Base-by-base conservation (phyloP, 2,888 invertebrate genomes). In the Emmelina monodactyla region DNA sequence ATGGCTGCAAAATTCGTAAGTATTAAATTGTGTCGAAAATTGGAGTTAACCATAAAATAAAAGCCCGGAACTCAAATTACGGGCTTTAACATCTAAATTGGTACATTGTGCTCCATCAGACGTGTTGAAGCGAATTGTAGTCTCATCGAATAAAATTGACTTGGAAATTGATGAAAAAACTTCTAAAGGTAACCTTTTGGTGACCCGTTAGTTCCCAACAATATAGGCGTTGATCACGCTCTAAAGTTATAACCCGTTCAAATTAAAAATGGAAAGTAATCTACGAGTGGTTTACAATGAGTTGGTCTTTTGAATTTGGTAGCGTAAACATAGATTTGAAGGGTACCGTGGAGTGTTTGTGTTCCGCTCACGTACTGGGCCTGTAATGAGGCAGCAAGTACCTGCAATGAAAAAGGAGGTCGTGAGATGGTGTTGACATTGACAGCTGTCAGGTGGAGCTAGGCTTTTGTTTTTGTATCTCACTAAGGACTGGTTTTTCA, bases 71-170 rank as follows among this genome's bases (percentile, higher is more conserved):
- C n/a, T n/a, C n/a, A n/a, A 35, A 35, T 22, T 12, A 16, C 6
- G 15, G 31, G 29, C 29, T 33, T 40, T 37, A 25, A 13, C 2
- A 11, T 22, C 13, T 16, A 34, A 13, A 14, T 19, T 15, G 33
- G 16, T 34, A 25, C 25, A 11, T 10, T 7, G n/a, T 4, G 11
- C 11, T 9, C 25, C n/a, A 25, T 25, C 11, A 14, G 14, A 32
- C 28, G 15, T n/a, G 13, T 30, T 15, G 5, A 22, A 29, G 25
- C 33, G 47, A 63, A 62, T 59, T 58, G 62, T 51, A 63, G 55
- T 62, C 59, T 75, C 72, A 73, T 71, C 64, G 56, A 49, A 63
- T 51, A 62, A 69, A 73, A 73, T 72, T 71, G 70, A 62, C 55
- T 62, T 47, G 48, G 45, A 53, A 49, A 47, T 55, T 45, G 39